Percentiles rank a stretch among this genome's conserved stretches.
Conservation (phyloP, 2,113 vertebrate species). For the Mustelus asterias region DNA sequence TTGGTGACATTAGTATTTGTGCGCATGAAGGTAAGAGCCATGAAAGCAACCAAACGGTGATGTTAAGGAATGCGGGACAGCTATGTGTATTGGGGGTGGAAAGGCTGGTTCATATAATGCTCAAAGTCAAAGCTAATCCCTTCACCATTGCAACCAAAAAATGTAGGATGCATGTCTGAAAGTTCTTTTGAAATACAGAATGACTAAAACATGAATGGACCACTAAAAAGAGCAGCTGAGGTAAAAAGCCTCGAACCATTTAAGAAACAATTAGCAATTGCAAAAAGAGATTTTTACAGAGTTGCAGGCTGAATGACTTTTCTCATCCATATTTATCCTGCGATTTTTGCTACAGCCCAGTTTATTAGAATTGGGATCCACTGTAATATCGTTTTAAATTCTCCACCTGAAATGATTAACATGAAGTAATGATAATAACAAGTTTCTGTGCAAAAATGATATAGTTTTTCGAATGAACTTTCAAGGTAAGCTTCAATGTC, state of each 20-base stretch:
- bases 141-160: background rate
- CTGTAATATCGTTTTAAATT: background rate
- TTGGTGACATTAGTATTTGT: background rate
- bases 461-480: background rate
- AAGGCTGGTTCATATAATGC: background rate
- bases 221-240: background rate
- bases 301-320: background rate
- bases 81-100: background rate
- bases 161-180: background rate
- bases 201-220: background rate
- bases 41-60: background rate
- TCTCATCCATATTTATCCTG: background rate
- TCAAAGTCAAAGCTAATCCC: too few species aligned
- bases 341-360: background rate
- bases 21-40: background rate
- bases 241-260: background rate
- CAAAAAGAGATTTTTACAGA: background rate
- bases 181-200: background rate
- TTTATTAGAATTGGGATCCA: background rate
- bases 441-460: background rate
- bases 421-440: background rate
- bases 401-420: background rate
- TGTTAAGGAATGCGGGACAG: background rate
- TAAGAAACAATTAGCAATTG: background rate
- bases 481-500: background rate